These are phyloP conservation scores for Apotomis turbidana DNA, from an alignment of 2,888 invertebrate genomes.

Conservation along the genomic window DNA sequence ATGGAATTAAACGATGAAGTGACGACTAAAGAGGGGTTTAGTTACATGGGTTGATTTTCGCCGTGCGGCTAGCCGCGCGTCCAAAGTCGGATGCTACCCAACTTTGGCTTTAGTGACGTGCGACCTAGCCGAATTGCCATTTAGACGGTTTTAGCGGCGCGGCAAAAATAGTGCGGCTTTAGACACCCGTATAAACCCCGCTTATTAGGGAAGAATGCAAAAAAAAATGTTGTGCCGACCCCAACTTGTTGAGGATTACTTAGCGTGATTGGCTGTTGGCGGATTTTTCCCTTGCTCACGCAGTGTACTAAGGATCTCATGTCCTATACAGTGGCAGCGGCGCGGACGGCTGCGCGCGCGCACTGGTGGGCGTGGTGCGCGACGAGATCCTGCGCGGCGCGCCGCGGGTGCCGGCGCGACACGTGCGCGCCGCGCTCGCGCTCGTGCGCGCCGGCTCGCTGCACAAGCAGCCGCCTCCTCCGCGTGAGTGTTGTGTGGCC, in stretches of 20 bases:
- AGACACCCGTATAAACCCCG: no score
- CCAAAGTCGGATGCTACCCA: slow-evolving; percentile 17
- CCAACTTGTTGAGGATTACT: no score
- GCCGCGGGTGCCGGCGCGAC: slow-evolving; percentile 92
- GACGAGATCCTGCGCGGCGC: slow-evolving; percentile 83
- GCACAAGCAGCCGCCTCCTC: slow-evolving; percentile 73
- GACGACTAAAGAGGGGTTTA: no score
- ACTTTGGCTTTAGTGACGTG: not conserved
- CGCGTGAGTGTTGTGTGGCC: slow-evolving; percentile 63
- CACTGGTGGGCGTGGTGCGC: slow-evolving; percentile 53
- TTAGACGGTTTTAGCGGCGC: no score
- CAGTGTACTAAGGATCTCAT: not conserved
- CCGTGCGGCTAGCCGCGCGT: slow-evolving; percentile 1
- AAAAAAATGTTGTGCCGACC: no score
- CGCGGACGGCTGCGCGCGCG: slow-evolving; percentile 84
- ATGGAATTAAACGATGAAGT: no score
- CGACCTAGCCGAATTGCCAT: no score
- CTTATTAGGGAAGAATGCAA: no score
- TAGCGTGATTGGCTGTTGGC: no score
- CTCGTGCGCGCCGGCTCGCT: slow-evolving; percentile 85
- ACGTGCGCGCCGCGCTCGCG: slow-evolving; percentile 72
- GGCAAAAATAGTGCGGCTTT: no score
- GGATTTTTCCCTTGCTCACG: no score
- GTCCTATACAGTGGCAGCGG: slow-evolving; percentile 49
- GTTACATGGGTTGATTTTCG: not conserved